phyloP scores from a whole-genome alignment of 2,888 invertebrate genomes.

The Sinelater perroti region DNA sequence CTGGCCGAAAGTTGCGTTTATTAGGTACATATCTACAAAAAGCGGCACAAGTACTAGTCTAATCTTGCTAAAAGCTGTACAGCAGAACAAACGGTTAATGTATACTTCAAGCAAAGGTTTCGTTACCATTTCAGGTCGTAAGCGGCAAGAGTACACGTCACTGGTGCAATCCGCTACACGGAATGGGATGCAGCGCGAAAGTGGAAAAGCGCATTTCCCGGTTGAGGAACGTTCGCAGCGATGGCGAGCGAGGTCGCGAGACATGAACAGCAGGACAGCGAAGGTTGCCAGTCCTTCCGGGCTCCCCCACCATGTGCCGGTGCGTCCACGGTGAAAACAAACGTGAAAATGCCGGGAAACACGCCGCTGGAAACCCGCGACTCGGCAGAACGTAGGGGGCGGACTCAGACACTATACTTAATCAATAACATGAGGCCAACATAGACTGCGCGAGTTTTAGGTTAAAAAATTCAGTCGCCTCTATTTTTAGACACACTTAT shows the following conservation, averaged over 20 bases:
- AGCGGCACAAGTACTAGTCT: slow-evolving; percentile 1
- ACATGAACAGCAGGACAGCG: slow-evolving; percentile 3
- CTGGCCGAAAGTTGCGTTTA: neutral
- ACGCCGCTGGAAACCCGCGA: slow-evolving; percentile 30
- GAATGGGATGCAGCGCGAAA: slow-evolving; percentile 20
- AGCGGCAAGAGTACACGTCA: slow-evolving; percentile 17
- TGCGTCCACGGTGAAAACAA: slow-evolving; percentile 40
- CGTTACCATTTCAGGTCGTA: slow-evolving; percentile 27
- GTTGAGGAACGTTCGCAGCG: slow-evolving; percentile 19
- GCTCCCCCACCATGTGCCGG: slow-evolving; percentile 31
- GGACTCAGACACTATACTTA: slow-evolving; percentile 28
- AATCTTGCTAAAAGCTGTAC: slow-evolving; percentile 12
- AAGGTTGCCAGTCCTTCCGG: slow-evolving; percentile 21
- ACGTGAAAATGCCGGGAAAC: slow-evolving; percentile 44
- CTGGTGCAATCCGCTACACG: slow-evolving; percentile 9
- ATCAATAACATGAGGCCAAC: slow-evolving; percentile 32
- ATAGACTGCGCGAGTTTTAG: slow-evolving; percentile 29
- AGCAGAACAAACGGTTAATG: slow-evolving; percentile 6
- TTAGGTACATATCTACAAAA: neutral
- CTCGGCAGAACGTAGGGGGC: slow-evolving; percentile 28
- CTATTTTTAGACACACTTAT: slow-evolving; percentile 15
- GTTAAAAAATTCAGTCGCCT: slow-evolving; percentile 23
- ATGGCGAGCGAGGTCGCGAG: slow-evolving; percentile 11
- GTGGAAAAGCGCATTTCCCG: neutral
- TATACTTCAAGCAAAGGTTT: slow-evolving; percentile 1